A percentile compares a stretch with the other conserved stretches of the same genome.
Evolutionary conservation across 1,140 invertebrate genomes (phyloP).

Genomic region (Euwallacea fornicatus): DNA sequence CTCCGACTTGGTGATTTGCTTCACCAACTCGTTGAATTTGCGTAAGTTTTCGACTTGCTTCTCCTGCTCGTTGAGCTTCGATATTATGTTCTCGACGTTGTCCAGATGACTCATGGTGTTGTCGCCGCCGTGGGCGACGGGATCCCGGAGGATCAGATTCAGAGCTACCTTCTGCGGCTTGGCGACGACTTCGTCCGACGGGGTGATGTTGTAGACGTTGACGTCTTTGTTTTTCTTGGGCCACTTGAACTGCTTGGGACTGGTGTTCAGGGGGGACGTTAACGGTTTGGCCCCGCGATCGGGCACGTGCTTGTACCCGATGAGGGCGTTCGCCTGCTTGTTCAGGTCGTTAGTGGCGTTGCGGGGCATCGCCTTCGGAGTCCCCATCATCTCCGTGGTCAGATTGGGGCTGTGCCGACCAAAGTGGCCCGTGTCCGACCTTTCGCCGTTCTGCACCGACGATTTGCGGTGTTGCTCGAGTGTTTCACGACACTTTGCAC

Average conservation of each 20-base stretch:
- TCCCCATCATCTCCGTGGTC: conserved; percentile 36
- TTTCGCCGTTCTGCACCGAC: conserved; percentile 25
- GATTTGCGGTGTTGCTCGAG: conserved; percentile 37
- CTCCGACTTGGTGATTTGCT: conserved; percentile 8
- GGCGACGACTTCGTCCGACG: conserved; percentile 14
- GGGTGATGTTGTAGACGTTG: conserved; percentile 23
- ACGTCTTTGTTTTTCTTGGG: conserved; percentile 35
- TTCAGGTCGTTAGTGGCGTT: conserved; percentile 51
- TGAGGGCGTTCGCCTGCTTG: conserved; percentile 47
- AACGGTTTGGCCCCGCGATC: conserved; percentile 33
- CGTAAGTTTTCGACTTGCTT: conserved; percentile 48
- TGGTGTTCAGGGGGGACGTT: conserved; percentile 11
- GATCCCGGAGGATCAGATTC: conserved; percentile 40
- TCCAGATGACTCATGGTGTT: conserved; percentile 43
- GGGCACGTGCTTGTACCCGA: conserved; percentile 44
- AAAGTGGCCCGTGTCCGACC: conserved; percentile 16
- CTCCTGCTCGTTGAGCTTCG: conserved; percentile 44
- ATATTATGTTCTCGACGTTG: conserved; percentile 47
- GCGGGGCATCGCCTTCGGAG: conserved; percentile 38
- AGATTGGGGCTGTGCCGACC: conserved; percentile 27
- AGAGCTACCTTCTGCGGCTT: conserved; percentile 37
- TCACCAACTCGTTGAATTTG: conserved; percentile 49
- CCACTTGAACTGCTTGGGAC: conserved; percentile 26
- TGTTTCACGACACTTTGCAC: conserved; percentile 38
- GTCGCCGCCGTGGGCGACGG: conserved; percentile 21